Conservation (phyloP, 2,797 vertebrate genomes). For the Carcharodon carcharias region DNA sequence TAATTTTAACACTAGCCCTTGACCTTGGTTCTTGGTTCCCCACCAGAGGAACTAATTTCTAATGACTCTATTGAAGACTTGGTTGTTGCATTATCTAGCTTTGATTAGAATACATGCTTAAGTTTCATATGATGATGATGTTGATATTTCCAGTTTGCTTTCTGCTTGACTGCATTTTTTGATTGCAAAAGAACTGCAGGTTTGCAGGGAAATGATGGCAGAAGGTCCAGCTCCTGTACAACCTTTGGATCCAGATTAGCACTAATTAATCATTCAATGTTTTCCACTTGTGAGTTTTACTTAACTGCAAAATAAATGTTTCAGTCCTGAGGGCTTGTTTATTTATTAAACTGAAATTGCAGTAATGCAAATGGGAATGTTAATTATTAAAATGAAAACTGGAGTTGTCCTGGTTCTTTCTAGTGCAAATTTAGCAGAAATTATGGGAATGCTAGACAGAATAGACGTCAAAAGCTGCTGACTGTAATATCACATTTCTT, state of each 20-base stretch:
- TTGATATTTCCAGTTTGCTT: not conserved
- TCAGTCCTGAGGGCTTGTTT: not conserved
- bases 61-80: not conserved
- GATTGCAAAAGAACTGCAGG: not conserved
- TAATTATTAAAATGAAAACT: not conserved
- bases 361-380: not conserved
- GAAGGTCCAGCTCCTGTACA: not conserved
- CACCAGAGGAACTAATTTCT: not conserved
- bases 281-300: not conserved
- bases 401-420: not conserved
- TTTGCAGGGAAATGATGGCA: not conserved
- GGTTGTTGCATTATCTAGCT: not conserved
- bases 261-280: not conserved
- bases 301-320: not conserved
- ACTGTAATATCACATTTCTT: not conserved
- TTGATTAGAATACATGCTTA: not conserved
- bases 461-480: not conserved
- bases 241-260: not conserved
- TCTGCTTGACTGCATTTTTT: not conserved
- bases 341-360: constrained; percentile 20
- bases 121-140: not conserved
- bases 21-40: not conserved
- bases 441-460: not conserved
- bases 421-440: not conserved
- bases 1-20: not conserved